Conservation (phyloP, 2,797 vertebrate species). For the Enteromius afrohamiltoni region DNA sequence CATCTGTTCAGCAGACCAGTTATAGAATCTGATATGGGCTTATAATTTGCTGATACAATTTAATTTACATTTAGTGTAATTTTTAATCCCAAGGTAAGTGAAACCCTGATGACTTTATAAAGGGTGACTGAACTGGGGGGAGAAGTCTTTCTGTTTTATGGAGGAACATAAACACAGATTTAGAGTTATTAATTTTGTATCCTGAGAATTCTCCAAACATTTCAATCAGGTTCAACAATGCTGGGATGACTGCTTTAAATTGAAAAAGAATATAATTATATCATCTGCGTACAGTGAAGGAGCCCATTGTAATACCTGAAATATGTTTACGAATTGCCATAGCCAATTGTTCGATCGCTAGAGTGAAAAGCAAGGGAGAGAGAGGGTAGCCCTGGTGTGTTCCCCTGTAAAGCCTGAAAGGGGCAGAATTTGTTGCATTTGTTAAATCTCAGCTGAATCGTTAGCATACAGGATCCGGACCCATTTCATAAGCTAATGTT, state of each 20-base stretch:
- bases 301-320: background rate
- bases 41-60: background rate
- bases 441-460: background rate
- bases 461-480: background rate
- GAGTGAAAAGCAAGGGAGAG: background rate
- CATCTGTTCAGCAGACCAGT: slow-evolving; percentile 15
- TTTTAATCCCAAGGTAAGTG: background rate
- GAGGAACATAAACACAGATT: background rate
- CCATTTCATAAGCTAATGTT: slow-evolving; percentile 13
- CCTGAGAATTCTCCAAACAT: background rate
- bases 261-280: background rate
- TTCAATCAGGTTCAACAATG: background rate
- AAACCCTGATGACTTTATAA: background rate
- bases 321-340: background rate
- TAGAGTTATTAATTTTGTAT: background rate
- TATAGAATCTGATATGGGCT: background rate
- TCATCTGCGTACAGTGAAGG: background rate
- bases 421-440: background rate
- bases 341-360: background rate
- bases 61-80: background rate
- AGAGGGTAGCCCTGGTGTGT: background rate
- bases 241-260: background rate
- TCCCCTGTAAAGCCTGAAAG: background rate
- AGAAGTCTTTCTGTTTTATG: background rate
- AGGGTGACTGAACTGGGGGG: background rate